Evolutionary conservation across 2,888 invertebrate genomes (phyloP), one percentile per base, ranked within the genome.

Genomic region (Harpalus rubripes): DNA sequence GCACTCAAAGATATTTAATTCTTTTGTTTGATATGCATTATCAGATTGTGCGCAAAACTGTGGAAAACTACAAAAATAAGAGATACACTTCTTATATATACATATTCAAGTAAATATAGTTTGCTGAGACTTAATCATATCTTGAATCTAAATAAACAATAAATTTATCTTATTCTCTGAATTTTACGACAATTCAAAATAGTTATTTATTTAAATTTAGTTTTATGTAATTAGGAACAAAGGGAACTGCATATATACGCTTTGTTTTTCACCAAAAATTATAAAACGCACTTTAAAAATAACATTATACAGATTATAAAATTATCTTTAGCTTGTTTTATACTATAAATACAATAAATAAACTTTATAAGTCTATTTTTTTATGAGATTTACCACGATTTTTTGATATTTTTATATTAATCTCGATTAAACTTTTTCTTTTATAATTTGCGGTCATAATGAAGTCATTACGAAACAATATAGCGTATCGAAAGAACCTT

Each of bases 101-200:
- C 16, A 15, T 63, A 63, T 63, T 22, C 32, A 72, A 82, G 39
- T 39, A 56, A 72, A 39, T 58, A 74, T 15, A 41, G 72, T 82
- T 82, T 52, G 72, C 56, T 32, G 72, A 39, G 72, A 15, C 41
- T 82, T 74, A 18, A 8, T 32, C 72, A n/a, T 82, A 68, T 72
- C 58, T 26, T 44, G 15, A 22, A 18, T 56, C 56, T 52, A 76
- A 63, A 58, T 58, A 82, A 82, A 82, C 26, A 81, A 68, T 65
- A 58, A 58, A 82, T 82, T 82, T 26, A 82, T 82, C 58, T 82
- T 78, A 32, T 56, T 63, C 15, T 63, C 44, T 52, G 10, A 26
- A 26, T 61, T 81, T 44, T 44, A 65, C 44, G 18, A 16, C 18
- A 22, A 44, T 68, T 81, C 68, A 81, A 44, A 81, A 81, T 81